Percentiles rank a stretch among this genome's conserved stretches.
Conservation (phyloP, 2,797 vertebrate genomes). For the Coracias cyanogaster region DNA sequence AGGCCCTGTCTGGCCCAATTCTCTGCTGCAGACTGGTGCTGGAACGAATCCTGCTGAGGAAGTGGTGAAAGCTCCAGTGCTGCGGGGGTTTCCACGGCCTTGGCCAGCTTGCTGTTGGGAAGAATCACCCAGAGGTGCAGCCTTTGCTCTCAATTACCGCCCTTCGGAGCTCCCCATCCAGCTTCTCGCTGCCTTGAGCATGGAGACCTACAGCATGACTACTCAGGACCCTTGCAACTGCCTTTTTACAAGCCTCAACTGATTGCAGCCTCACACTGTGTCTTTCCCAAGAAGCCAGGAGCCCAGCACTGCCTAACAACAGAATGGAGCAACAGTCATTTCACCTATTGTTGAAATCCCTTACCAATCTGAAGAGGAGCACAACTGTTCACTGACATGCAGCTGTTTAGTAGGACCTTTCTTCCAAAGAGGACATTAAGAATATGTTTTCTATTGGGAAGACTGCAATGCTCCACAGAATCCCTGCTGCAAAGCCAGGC, state of each 20-base stretch:
- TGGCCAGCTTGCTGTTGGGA: not conserved
- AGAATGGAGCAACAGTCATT: not conserved
- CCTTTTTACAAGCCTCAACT: not conserved
- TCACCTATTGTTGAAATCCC: not conserved
- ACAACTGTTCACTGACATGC: not conserved
- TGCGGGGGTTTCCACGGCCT: slow-evolving; percentile 13
- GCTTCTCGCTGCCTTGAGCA: not conserved
- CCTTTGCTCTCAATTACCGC: not conserved
- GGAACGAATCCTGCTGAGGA: not conserved
- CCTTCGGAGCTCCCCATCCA: not conserved
- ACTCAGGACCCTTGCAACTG: not conserved
- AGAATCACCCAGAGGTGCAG: not conserved
- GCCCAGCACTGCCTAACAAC: accelerated
- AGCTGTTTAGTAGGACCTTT: not conserved
- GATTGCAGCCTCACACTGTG: not conserved
- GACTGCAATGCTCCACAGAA: not conserved
- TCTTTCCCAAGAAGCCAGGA: not conserved
- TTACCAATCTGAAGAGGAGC: not conserved
- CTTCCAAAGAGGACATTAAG: not conserved
- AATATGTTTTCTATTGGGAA: not conserved
- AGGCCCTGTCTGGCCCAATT: not conserved
- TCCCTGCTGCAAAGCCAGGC: not conserved
- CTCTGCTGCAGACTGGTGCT: not conserved
- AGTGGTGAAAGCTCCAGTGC: slow-evolving; percentile 23
- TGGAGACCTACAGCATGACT: not conserved